Percentiles rank a stretch among this genome's conserved stretches.
These are phyloP conservation scores for Chrysomela aeneicollis DNA, from an alignment of 2,888 invertebrate genomes.

Conservation along the genomic window DNA sequence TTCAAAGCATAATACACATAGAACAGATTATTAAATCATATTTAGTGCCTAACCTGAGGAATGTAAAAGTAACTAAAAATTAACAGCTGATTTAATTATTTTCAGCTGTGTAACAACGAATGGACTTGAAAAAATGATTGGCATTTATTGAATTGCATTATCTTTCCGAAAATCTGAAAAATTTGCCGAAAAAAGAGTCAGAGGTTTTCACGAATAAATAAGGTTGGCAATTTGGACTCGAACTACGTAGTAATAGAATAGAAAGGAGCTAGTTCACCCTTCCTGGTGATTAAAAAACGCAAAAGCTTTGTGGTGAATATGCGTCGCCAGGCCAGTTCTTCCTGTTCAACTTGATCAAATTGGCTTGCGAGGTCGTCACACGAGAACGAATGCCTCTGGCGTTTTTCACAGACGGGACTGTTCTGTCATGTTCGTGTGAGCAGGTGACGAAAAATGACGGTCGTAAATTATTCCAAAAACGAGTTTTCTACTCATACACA, in stretches of 20 bases:
- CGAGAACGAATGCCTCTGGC: slow-evolving; percentile 17
- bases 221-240: neutral
- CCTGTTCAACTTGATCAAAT: slow-evolving; percentile 26
- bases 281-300: slow-evolving; percentile 25
- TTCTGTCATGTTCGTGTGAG: slow-evolving; percentile 9
- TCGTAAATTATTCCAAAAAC: slow-evolving; percentile 19
- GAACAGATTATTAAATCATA: too few relatives aligned
- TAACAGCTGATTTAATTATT: too few relatives aligned
- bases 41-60: too few relatives aligned
- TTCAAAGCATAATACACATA: too few relatives aligned
- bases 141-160: too few relatives aligned
- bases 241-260: neutral
- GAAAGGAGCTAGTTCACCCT: slow-evolving; percentile 7
- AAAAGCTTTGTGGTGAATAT: slow-evolving; percentile 17
- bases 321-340: slow-evolving; percentile 16
- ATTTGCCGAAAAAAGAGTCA: too few relatives aligned
- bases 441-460: slow-evolving; percentile 21
- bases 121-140: too few relatives aligned
- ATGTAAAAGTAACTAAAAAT: too few relatives aligned
- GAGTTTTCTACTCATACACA: slow-evolving; percentile 17
- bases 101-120: too few relatives aligned
- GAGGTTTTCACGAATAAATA: too few relatives aligned
- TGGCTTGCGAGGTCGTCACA: slow-evolving; percentile 15
- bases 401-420: slow-evolving; percentile 25
- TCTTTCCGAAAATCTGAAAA: too few relatives aligned